These are phyloP conservation scores for Danio jaintianensis DNA, from an alignment of 2,797 vertebrate species.

Conservation along the genomic window DNA sequence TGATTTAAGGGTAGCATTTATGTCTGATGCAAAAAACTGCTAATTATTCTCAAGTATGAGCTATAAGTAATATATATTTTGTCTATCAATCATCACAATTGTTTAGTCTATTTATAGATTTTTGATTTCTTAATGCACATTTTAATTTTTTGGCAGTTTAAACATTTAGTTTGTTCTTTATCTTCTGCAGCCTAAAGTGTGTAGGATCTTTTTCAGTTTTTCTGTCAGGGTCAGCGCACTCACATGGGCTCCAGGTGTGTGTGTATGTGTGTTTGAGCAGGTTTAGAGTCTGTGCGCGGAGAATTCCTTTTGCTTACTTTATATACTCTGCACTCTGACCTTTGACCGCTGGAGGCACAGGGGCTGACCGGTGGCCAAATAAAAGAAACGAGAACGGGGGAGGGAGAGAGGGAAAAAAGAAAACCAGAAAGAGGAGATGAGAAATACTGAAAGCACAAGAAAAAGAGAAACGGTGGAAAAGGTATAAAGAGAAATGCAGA, in stretches of 20 bases:
- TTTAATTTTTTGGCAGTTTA: neutral
- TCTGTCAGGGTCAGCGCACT: neutral
- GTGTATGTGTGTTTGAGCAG: constrained; percentile 11
- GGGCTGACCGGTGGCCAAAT: constrained; percentile 72
- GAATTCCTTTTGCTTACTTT: constrained; percentile 77
- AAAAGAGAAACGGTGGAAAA: neutral
- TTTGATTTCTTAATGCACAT: neutral
- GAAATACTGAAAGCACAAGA: constrained; percentile 1
- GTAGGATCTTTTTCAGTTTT: neutral
- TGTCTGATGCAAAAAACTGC: too few relatives aligned
- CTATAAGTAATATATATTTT: too few relatives aligned
- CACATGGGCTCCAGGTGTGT: constrained; percentile 40
- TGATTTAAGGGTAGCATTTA: too few relatives aligned
- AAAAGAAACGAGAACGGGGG: constrained; percentile 42
- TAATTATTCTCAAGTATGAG: too few relatives aligned
- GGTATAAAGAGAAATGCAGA: constrained; percentile 16
- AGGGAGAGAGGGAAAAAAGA: constrained; percentile 63
- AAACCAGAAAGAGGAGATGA: constrained; percentile 44
- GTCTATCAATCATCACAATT: too few relatives aligned
- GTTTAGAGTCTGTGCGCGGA: constrained; percentile 48
- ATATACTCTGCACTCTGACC: constrained; percentile 68
- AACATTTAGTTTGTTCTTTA: neutral
- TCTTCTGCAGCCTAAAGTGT: constrained; percentile 33
- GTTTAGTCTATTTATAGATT: neutral
- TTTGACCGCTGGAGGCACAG: constrained; percentile 72